A percentile compares a stretch with the other conserved stretches of the same genome.
These are phyloP conservation scores for Eulemur macaco DNA, from an alignment of 2,113 vertebrate genomes.

Conservation along the genomic window DNA sequence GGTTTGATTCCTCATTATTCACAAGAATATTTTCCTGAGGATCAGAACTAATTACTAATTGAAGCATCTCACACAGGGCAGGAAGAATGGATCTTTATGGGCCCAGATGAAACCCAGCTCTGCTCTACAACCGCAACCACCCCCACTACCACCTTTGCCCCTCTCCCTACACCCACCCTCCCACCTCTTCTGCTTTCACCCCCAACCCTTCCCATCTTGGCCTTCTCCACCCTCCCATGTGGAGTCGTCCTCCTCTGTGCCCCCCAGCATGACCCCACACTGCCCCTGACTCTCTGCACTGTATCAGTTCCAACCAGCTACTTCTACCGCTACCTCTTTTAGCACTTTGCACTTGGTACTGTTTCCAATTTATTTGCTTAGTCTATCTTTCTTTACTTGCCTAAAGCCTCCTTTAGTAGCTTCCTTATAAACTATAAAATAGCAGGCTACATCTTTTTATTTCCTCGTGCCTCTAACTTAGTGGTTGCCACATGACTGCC, in stretches of 20 bases:
- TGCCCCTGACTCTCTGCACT: background rate
- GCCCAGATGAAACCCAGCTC: background rate
- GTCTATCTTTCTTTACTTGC: background rate
- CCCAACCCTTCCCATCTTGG: too few relatives aligned
- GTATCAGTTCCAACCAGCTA: background rate
- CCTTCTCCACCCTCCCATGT: too few relatives aligned
- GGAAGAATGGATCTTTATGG: background rate
- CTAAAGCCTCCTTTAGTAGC: background rate
- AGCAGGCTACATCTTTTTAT: background rate
- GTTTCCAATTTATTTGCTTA: background rate
- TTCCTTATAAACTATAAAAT: background rate
- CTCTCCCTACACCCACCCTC: background rate
- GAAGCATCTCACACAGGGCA: background rate
- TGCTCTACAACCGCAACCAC: background rate
- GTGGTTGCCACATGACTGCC: background rate
- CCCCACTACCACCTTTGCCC: background rate
- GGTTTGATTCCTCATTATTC: background rate
- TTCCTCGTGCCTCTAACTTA: background rate
- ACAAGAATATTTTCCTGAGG: background rate
- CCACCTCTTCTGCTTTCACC: background rate
- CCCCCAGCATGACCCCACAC: background rate
- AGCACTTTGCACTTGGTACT: background rate
- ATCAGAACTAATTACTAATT: background rate
- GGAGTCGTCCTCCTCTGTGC: background rate
- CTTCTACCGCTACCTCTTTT: background rate